Conservation (phyloP, 2,888 invertebrate species). For the Hypolimnas misippus region DNA sequence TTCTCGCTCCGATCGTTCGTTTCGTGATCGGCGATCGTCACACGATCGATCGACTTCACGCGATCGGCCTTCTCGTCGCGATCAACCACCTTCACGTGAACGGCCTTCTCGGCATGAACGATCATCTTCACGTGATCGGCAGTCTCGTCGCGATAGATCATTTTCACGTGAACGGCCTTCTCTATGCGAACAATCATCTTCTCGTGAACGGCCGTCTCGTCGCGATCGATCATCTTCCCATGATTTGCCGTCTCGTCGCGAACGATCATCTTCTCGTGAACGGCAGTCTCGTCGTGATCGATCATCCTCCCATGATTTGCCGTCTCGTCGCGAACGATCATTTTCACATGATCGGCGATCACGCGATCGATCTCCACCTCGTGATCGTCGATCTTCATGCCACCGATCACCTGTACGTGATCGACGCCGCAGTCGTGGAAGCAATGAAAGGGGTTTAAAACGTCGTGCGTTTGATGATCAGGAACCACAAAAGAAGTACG, state of each 20-base stretch:
- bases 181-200: constrained; percentile 13
- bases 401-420: too few species aligned
- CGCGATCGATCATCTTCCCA: constrained; percentile 1
- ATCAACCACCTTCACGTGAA: constrained; percentile 1
- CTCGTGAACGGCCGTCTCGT: background rate
- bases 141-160: constrained; percentile 8
- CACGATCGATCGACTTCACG: too few species aligned
- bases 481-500: too few species aligned
- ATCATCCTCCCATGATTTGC: background rate
- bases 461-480: too few species aligned
- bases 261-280: background rate
- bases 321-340: constrained; percentile 9
- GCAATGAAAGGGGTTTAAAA: too few species aligned
- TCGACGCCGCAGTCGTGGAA: too few species aligned
- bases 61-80: too few species aligned
- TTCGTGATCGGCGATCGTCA: too few species aligned
- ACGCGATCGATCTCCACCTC: too few species aligned
- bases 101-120: constrained; percentile 22
- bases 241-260: constrained; percentile 13
- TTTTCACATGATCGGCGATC: too few species aligned
- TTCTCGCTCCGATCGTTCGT: too few species aligned
- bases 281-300: background rate
- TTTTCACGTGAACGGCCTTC: constrained; percentile 10
- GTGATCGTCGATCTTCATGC: too few species aligned
- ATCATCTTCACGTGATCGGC: background rate